These are phyloP conservation scores for Galaxias olidus DNA, from an alignment of 2,797 vertebrate species.

Conservation along the genomic window DNA sequence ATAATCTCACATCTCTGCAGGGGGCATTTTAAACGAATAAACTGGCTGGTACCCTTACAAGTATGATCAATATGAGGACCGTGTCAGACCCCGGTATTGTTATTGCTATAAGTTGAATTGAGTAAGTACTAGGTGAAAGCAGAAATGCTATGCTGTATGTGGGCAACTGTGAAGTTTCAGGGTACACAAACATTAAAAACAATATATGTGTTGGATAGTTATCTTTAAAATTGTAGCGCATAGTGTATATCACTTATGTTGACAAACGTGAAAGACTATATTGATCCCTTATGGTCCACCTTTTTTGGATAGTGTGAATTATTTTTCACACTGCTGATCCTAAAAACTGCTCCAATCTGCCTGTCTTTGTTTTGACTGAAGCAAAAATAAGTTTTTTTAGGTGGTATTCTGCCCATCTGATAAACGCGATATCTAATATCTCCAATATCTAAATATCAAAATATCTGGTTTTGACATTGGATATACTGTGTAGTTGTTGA, in stretches of 20 bases:
- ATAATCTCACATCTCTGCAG: slow-evolving; percentile 12
- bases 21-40: slow-evolving; percentile 10
- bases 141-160: background rate
- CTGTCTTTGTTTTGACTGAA: too few species aligned
- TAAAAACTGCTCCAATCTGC: too few species aligned
- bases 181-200: slow-evolving; percentile 8
- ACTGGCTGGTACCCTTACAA: background rate
- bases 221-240: slow-evolving; percentile 26
- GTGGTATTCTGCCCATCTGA: too few species aligned
- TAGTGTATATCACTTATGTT: slow-evolving; percentile 21
- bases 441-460: too few species aligned
- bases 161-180: slow-evolving; percentile 21
- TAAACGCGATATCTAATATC: too few species aligned
- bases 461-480: too few species aligned
- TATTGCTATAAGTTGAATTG: slow-evolving; percentile 4
- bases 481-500: too few species aligned
- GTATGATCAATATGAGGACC: slow-evolving; percentile 1
- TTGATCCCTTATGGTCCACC: slow-evolving; percentile 5
- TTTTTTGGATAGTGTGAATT: slow-evolving; percentile 21
- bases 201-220: slow-evolving; percentile 19
- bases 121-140: background rate
- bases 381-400: too few species aligned
- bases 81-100: background rate
- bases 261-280: slow-evolving; percentile 15
- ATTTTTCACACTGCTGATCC: too few species aligned